Percentiles rank a stretch among this genome's conserved stretches.
Evolutionary conservation across 92 coral and sea anemone genomes (phyloP).

Genomic region (Muricea muricata): DNA sequence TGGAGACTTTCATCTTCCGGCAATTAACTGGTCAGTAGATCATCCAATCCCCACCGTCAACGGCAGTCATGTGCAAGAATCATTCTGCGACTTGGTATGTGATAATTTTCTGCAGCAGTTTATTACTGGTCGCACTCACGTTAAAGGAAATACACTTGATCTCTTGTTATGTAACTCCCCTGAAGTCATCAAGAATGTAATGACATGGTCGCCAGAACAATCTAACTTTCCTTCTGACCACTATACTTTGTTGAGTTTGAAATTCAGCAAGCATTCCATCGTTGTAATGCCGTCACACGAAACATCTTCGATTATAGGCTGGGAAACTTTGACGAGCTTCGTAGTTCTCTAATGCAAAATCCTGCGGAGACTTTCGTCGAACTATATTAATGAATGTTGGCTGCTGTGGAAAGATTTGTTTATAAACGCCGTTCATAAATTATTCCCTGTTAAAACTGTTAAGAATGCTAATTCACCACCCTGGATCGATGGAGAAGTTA

Average conservation of each 20-base stretch:
- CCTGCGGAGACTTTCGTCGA: slow-evolving; percentile 19
- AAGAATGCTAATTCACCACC: slow-evolving; percentile 68
- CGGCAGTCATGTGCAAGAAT: background rate
- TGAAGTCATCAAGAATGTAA: slow-evolving; percentile 53
- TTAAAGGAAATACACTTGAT: slow-evolving; percentile 54
- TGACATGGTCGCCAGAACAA: slow-evolving; percentile 34
- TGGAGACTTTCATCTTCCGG: slow-evolving; percentile 16
- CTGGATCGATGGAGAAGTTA: slow-evolving; percentile 67
- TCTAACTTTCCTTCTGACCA: slow-evolving; percentile 52
- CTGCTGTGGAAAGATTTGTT: slow-evolving; percentile 39
- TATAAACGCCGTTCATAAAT: slow-evolving; percentile 54
- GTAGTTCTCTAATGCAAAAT: background rate
- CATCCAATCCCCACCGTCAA: slow-evolving; percentile 1
- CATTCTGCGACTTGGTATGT: slow-evolving; percentile 35
- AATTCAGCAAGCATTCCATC: slow-evolving; percentile 33
- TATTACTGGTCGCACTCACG: slow-evolving; percentile 45
- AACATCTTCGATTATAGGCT: slow-evolving; percentile 33
- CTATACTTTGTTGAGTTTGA: slow-evolving; percentile 45
- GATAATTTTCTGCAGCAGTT: slow-evolving; percentile 46
- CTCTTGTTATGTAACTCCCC: slow-evolving; percentile 52
- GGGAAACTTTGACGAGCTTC: slow-evolving; percentile 38
- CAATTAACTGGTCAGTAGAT: slow-evolving; percentile 54
- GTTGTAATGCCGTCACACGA: slow-evolving; percentile 37
- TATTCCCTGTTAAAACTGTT: slow-evolving; percentile 47
- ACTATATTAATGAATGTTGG: slow-evolving; percentile 48